Evolutionary conservation across 2,888 invertebrate genomes (phyloP), one percentile per base, ranked within the genome.

Genomic region (Tigriopus californicus): DNA sequence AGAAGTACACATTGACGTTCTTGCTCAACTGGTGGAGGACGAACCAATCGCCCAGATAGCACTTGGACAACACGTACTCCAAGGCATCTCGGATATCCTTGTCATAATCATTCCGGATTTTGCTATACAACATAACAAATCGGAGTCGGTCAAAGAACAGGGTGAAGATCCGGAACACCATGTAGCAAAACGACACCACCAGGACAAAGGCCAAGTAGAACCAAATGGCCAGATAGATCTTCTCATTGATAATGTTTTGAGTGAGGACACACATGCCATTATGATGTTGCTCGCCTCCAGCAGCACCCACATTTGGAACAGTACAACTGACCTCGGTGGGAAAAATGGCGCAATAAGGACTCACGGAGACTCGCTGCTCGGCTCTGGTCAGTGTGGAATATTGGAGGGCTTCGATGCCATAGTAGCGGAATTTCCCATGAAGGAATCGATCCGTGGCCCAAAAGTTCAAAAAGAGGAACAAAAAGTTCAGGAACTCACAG

Each of bases 181-280:
- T 33, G 42, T 33, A 53, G n/a, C 33, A 15, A 24, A 44, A 15
- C 13, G 44, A 40, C 12, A 59, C 41, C 41, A 49, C 15, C 10
- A 49, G 20, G 13, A 59, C 18, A 25, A 59, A 41, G 22, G 42
- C 51, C 33, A 40, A 15, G 52, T 52, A 59, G 41, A 59, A 59
- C 59, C 59, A 59, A 12, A 59, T 33, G 13, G 52, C 51, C 40
- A 59, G 41, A 53, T 59, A 59, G 5, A 59, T 49, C 40, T 59
- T 59, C 41, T 59, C 59, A 25, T 59, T 59, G 59, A 59, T 59
- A 5, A 59, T 24, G 25, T 59, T 59, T 41, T 59, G 59, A 15
- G 49, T 42, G 15, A 59, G 44, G 25, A 59, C 59, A 24, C 59
- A 59, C 18, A 59, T 41, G n/a, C 59, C 59, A 59, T 59, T 59